phyloP scores from a whole-genome alignment of 2,797 vertebrate species.

The Liparis tanakae region DNA sequence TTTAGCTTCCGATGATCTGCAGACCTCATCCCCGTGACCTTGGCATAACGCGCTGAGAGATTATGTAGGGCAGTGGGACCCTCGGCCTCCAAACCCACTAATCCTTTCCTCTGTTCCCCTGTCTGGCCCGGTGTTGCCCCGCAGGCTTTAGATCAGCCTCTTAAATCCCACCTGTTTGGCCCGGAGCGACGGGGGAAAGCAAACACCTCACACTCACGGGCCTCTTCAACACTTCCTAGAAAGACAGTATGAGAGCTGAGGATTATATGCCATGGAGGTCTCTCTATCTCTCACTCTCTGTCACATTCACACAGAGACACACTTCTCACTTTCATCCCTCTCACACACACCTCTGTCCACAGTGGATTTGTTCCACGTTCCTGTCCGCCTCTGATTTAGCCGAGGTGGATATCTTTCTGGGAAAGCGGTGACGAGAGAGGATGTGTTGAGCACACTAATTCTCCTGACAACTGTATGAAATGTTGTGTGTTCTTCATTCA shows the following conservation, averaged over 20 bases:
- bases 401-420: slow-evolving; percentile 70
- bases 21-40: slow-evolving; percentile 64
- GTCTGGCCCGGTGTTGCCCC: slow-evolving; percentile 27
- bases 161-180: slow-evolving; percentile 77
- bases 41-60: slow-evolving; percentile 50
- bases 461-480: slow-evolving; percentile 34
- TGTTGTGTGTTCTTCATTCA: slow-evolving; percentile 19
- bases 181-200: slow-evolving; percentile 50
- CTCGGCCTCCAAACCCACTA: slow-evolving; percentile 28
- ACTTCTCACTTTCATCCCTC: slow-evolving; percentile 14
- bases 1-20: slow-evolving; percentile 56
- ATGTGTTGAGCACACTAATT: slow-evolving; percentile 61
- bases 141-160: slow-evolving; percentile 57
- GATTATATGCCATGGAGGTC: slow-evolving; percentile 60
- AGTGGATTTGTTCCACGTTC: slow-evolving; percentile 56
- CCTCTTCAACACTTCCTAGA: slow-evolving; percentile 68
- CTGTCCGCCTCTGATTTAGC: slow-evolving; percentile 39
- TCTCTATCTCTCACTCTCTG: slow-evolving; percentile 22
- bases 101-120: slow-evolving; percentile 48
- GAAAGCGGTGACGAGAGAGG: slow-evolving; percentile 62
- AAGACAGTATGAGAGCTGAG: slow-evolving; percentile 62
- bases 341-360: slow-evolving; percentile 35
- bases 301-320: slow-evolving; percentile 34
- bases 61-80: slow-evolving; percentile 44
- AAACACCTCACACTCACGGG: slow-evolving; percentile 49